Base-by-base conservation (phyloP, 2,888 invertebrate genomes). In the Lasius fuliginosus region DNA sequence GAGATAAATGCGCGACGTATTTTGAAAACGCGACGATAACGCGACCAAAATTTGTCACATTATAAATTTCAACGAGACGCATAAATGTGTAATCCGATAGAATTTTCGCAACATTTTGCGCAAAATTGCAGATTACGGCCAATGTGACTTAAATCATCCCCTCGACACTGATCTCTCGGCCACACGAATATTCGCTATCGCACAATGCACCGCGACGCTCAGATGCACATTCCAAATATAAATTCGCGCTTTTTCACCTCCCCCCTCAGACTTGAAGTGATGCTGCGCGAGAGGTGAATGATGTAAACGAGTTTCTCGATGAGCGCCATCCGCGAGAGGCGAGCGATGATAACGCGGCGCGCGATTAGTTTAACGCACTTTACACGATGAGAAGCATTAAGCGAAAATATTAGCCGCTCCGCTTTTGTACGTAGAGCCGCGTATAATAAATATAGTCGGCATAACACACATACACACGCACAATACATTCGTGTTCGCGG, bases 291-390 rank as follows among this genome's bases (percentile, higher is more conserved):
- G 27, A 40, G 23, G 23, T 9, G 77, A 23, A 56, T 30, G 69
- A 79, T 46, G 46, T 15, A 58, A 42, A 69, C 30, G 27, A 40
- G 30, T 42, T 42, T n/a, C 46, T 15, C 58, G 77, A 77, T 27
- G 36, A 58, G 27, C 12, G 56, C 40, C 58, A 40, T n/a, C 56
- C 30, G 71, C 27, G 40, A 79, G 40, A 58, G n/a, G 11, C 23
- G 77, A 33, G 69, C 56, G 40, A 58, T 12, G 58, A 79, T 33
- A 42, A 79, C 58, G 71, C 33, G 11, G 12, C 42, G 27, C 30
- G 71, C 58, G 60, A 71, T 79, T 79, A 79, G 46, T 60, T 60
- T 79, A 79, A 79, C 73, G 73, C 46, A 71, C 36, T 79, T 73
- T 71, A 71, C 71, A 71, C 23, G 42, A 42, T 8, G 12, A 23